Evolutionary conservation across 30 jellyfish, hydroid and myxozoan species (phyloP), one percentile per base, ranked within the genome.

Genomic region (Chrysaora quinquecirrha): DNA sequence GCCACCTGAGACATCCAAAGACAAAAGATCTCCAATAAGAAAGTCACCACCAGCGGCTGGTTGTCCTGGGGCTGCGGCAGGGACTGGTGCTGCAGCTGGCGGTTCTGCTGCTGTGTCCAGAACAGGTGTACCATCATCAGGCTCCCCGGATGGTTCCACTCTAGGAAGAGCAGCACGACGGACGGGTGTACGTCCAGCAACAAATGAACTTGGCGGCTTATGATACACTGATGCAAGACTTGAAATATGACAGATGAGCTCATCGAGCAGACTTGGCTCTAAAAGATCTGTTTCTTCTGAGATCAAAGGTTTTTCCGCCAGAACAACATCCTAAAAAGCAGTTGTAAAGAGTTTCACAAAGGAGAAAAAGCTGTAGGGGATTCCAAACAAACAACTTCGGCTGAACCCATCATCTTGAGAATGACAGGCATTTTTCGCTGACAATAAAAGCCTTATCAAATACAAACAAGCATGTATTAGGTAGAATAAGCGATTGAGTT

Each of bases 161-260:
- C 68, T 78, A 24, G 96, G 97, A 54, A 94, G 83, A 3, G 97
- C 90, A 21, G 97, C 90, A 29, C 97, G 95, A 32, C 96, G 95
- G 43, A 83, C 96, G 21, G 95, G 95, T 21, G 95, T 69, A 32
- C 87, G 78, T 38, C 99, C 97, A 30, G 97, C 97, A 32, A 94
- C 97, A 78, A 94, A 94, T 1, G 99, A 87, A 77, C 96, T 78
- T 43, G 99, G 99, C 19, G 99, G 97, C 56, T 82, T 83, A 72
- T 94, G 99, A 80, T 94, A 94, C 21, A 94, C 97, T 1, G 97
- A 94, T 1, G 99, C 99, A 52, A 94, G 90, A 34, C 95, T 94
- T 20, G 99, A 88, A 46, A 94, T 87, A 49, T 94, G 99, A 64
- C 97, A 94, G 82, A 94, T 94, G 28, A 94, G 89, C 34, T 94